Percentiles rank a stretch among this genome's conserved stretches.
Evolutionary conservation across 1,140 invertebrate species (phyloP).

Genomic region (Halictus rubicundus): DNA sequence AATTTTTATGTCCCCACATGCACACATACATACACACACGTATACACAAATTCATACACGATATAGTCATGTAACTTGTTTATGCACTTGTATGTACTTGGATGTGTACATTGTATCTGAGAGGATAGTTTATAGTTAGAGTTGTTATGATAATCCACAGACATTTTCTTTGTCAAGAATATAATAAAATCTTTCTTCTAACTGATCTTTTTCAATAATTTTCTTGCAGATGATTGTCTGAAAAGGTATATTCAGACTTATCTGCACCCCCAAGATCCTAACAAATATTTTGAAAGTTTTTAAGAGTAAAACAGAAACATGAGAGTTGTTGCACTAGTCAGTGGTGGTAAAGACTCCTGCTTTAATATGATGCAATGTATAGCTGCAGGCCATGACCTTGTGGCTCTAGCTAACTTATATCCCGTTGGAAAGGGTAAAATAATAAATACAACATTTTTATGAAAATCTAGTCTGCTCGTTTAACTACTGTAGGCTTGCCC

Average conservation of each 20-base stretch:
- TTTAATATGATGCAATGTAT: constrained; percentile 99
- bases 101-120: constrained; percentile 5
- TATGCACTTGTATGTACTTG: background rate
- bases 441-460: constrained; percentile 1
- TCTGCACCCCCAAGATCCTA: constrained; percentile 51
- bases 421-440: constrained; percentile 90
- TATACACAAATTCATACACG: background rate
- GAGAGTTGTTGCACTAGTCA: constrained; percentile 94
- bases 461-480: background rate
- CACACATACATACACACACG: too few species aligned
- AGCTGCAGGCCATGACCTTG: constrained; percentile 96
- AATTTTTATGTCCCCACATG: background rate
- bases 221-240: constrained; percentile 73
- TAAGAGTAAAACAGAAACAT: constrained; percentile 79
- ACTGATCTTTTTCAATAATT: constrained; percentile 38
- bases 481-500: background rate
- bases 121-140: constrained; percentile 1
- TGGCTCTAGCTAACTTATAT: constrained; percentile 97
- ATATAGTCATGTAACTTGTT: background rate
- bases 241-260: constrained; percentile 58
- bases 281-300: constrained; percentile 45
- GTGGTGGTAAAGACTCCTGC: constrained; percentile 99
- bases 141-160: background rate
- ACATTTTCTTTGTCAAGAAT: constrained; percentile 7
- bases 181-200: constrained; percentile 29